Conservation (phyloP, 2,888 invertebrate species). For the Chrysolina haemoptera region DNA sequence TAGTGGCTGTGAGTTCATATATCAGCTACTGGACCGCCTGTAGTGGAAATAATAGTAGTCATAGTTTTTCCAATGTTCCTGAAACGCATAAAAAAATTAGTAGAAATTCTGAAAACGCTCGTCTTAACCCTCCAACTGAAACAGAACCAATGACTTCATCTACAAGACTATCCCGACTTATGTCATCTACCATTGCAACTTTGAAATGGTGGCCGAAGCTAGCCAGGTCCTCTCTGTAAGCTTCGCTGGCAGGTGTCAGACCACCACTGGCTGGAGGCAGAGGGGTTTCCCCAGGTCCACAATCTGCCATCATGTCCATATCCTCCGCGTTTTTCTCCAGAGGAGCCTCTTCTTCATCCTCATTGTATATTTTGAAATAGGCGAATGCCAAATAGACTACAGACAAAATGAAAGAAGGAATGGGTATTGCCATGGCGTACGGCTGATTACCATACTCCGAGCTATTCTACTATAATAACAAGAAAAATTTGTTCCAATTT, state of each 20-base stretch:
- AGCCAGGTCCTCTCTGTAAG: slow-evolving; percentile 84
- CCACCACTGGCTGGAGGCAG: slow-evolving; percentile 77
- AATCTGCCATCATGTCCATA: slow-evolving; percentile 76
- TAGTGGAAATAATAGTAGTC: slow-evolving; percentile 81
- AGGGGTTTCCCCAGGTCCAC: slow-evolving; percentile 68
- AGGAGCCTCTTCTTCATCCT: slow-evolving; percentile 84
- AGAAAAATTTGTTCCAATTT: slow-evolving; percentile 86
- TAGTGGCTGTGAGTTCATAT: slow-evolving; percentile 61
- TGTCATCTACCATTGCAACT: slow-evolving; percentile 88
- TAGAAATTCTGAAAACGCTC: not conserved
- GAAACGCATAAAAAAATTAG: slow-evolving; percentile 57
- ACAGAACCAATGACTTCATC: slow-evolving; percentile 82
- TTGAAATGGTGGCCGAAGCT: slow-evolving; percentile 90
- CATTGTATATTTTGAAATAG: slow-evolving; percentile 94
- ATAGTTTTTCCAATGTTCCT: slow-evolving; percentile 79
- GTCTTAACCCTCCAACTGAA: slow-evolving; percentile 83
- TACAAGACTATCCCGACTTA: slow-evolving; percentile 83
- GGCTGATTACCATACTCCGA: slow-evolving; percentile 89
- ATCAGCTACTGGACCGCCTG: slow-evolving; percentile 79
- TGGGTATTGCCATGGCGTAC: slow-evolving; percentile 93
- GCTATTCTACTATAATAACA: slow-evolving; percentile 92
- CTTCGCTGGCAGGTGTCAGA: slow-evolving; percentile 85
- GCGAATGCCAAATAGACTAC: slow-evolving; percentile 93
- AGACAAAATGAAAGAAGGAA: slow-evolving; percentile 92
- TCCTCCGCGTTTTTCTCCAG: slow-evolving; percentile 84